Evolutionary conservation across 2,888 invertebrate species (phyloP).

Genomic region (Perizoma flavofasciatum): DNA sequence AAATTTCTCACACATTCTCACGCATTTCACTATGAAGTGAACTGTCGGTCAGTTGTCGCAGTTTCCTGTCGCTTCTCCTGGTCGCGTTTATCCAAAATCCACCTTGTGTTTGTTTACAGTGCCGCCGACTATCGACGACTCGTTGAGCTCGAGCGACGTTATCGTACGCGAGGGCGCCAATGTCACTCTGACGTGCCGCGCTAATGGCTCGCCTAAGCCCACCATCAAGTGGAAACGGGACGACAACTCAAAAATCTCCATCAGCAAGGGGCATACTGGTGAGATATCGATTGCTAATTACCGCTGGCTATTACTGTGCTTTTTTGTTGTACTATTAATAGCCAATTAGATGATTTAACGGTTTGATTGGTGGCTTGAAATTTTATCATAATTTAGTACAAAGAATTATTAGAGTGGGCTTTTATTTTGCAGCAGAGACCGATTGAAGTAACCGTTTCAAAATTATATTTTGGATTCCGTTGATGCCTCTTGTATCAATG

Average conservation of each 20-base stretch:
- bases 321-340: conserved; percentile 11
- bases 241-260: conserved; percentile 93
- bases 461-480: too few species aligned
- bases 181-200: conserved; percentile 94
- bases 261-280: conserved; percentile 93
- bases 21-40: too few species aligned
- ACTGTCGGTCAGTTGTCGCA: too few species aligned
- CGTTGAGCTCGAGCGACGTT: conserved; percentile 94
- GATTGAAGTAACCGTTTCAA: too few species aligned
- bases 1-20: too few species aligned
- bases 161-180: conserved; percentile 95
- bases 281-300: conserved; percentile 48
- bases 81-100: conserved; percentile 4
- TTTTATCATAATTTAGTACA: neutral
- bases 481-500: neutral
- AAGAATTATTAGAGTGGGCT: neutral
- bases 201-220: conserved; percentile 94
- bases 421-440: neutral
- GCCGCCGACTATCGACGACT: conserved; percentile 96
- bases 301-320: conserved; percentile 21
- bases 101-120: conserved; percentile 84
- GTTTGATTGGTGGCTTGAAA: conserved; percentile 31
- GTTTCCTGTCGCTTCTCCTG: too few species aligned
- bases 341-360: conserved; percentile 4
- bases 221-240: conserved; percentile 96